phyloP scores from a whole-genome alignment of 2,113 vertebrate genomes.

The Galbula dea region DNA sequence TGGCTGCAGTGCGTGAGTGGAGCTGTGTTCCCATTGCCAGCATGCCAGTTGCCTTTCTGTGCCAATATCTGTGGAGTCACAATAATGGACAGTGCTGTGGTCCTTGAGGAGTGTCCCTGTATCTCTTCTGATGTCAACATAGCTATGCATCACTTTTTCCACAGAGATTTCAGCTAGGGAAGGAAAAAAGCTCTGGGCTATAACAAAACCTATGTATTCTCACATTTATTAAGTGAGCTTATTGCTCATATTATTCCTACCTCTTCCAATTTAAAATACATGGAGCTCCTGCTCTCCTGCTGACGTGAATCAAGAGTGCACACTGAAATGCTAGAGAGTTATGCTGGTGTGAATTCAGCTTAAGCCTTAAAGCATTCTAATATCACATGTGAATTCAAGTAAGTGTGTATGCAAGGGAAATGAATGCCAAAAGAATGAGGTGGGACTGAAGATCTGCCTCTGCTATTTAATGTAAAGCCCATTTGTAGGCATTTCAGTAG shows the following conservation, averaged over 20 bases:
- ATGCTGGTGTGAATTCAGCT: neutral
- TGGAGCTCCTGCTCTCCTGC: neutral
- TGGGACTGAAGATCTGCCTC: neutral
- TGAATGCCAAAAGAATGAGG: neutral
- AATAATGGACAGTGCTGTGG: rapidly evolving
- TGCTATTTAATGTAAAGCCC: neutral
- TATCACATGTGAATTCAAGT: neutral
- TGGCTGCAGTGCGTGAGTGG: rapidly evolving
- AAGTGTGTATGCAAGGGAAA: neutral
- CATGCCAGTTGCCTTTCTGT: rapidly evolving
- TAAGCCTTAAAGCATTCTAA: neutral
- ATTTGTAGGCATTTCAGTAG: neutral
- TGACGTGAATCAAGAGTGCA: neutral
- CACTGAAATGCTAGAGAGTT: neutral
- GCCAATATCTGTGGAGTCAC: rapidly evolving
- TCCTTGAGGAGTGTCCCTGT: neutral
- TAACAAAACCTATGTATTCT: neutral
- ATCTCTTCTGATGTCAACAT: rapidly evolving
- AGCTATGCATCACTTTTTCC: rapidly evolving
- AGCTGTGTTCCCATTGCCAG: rapidly evolving
- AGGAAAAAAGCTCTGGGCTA: rapidly evolving
- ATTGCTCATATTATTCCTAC: neutral
- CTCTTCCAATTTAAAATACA: neutral
- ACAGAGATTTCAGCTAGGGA: neutral
- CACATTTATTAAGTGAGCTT: neutral